Evolutionary conservation across 2,113 vertebrate species (phyloP).

Genomic region (Callipepla squamata): DNA sequence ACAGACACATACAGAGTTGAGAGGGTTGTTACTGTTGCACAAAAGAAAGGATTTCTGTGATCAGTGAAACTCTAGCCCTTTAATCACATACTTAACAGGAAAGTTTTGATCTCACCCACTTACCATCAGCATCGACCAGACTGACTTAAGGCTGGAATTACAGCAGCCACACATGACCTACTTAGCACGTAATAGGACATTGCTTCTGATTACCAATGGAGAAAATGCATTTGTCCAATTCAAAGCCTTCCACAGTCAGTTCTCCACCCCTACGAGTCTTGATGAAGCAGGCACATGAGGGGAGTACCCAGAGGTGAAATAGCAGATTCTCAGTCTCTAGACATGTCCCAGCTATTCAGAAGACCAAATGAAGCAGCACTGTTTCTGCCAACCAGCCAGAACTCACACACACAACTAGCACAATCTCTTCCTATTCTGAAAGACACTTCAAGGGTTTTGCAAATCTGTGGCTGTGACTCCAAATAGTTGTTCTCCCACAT

Average conservation of each 20-base stretch:
- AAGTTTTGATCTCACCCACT: background rate
- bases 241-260: rapidly evolving
- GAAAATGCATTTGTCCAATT: background rate
- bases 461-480: background rate
- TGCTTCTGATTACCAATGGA: background rate
- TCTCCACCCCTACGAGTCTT: background rate
- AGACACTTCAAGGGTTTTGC: background rate
- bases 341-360: background rate
- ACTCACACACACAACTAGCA: background rate
- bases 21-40: background rate
- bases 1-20: rapidly evolving
- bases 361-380: background rate
- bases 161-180: background rate
- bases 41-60: background rate
- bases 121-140: background rate
- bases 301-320: background rate
- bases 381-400: background rate
- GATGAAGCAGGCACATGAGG: background rate
- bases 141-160: background rate
- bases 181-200: background rate
- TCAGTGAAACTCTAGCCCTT: background rate
- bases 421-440: background rate
- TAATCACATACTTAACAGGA: background rate
- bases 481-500: background rate
- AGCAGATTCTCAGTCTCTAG: background rate